A percentile compares a stretch with the other conserved stretches of the same genome.
Evolutionary conservation across 2,888 invertebrate genomes (phyloP).

Genomic region (Limnephilus marmoratus): DNA sequence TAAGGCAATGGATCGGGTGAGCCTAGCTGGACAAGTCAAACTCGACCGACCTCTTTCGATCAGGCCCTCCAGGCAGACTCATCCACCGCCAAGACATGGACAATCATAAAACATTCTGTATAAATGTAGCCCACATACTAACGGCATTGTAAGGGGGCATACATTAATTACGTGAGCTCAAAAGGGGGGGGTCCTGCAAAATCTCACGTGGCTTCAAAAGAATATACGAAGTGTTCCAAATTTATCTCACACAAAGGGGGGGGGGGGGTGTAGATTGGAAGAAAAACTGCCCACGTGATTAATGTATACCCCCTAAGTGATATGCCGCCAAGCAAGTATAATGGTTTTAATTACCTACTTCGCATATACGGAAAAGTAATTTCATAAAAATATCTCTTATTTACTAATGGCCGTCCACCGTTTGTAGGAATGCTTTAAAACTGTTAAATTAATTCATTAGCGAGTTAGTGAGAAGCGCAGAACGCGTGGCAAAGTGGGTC

Average conservation of each 20-base stretch:
- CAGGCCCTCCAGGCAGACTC: too few relatives aligned
- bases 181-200: too few relatives aligned
- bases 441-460: background rate
- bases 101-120: background rate
- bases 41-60: too few relatives aligned
- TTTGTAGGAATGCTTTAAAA: background rate
- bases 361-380: background rate
- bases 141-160: too few relatives aligned
- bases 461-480: background rate
- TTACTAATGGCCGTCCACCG: constrained; percentile 13
- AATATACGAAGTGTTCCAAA: too few relatives aligned
- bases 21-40: too few relatives aligned
- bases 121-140: background rate
- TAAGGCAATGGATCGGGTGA: too few relatives aligned
- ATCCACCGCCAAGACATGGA: background rate
- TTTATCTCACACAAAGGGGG: too few relatives aligned
- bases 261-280: too few relatives aligned
- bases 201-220: too few relatives aligned
- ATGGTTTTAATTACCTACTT: background rate
- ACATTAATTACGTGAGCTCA: too few relatives aligned
- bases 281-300: too few relatives aligned
- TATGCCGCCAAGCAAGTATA: background rate
- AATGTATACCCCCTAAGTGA: background rate
- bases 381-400: constrained; percentile 8
- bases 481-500: background rate